Evolutionary conservation across 2,113 vertebrate genomes (phyloP), one percentile per base, ranked within the genome.

Genomic region (Perognathus longimembris): DNA sequence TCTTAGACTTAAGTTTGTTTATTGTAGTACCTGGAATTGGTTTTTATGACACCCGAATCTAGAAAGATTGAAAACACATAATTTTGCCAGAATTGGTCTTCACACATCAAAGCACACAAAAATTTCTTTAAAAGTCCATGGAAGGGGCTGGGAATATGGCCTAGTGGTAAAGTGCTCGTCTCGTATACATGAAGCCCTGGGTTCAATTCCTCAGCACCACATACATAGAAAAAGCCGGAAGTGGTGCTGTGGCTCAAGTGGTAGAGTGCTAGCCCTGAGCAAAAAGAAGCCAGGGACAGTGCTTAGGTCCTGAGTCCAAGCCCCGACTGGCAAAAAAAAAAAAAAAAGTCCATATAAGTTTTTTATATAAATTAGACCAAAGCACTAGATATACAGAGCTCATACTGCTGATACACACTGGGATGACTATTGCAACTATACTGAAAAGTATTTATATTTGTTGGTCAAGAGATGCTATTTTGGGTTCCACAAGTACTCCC

Each of bases 291-390:
- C n/a, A n/a, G n/a, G n/a, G n/a, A n/a, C n/a, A n/a, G n/a, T n/a
- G n/a, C n/a, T n/a, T n/a, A n/a, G n/a, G n/a, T n/a, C n/a, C n/a
- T n/a, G n/a, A n/a, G n/a, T n/a, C n/a, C n/a, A n/a, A n/a, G n/a
- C n/a, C n/a, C n/a, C n/a, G n/a, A n/a, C n/a, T n/a, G n/a, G n/a
- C n/a, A n/a, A n/a, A n/a, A n/a, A n/a, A n/a, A n/a, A n/a, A n/a
- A n/a, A n/a, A n/a, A 88, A 86, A 66, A 36, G 28, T 21, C 34
- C 17, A 54, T 88, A 66, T 80, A 17, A 42, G 21, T 82, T 91
- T 45, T n/a, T 92, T 81, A 77, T 89, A 66, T 94, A 81, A 96
- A 89, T 93, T 91, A 94, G 74, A 74, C 63, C 75, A 87, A 92
- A 69, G 24, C 70, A 80, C 42, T 36, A 70, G 74, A 26, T 61